Percentiles rank a stretch among this genome's conserved stretches.
These are phyloP conservation scores for Aphaenogaster floridana DNA, from an alignment of 1,140 invertebrate genomes.

Conservation along the genomic window DNA sequence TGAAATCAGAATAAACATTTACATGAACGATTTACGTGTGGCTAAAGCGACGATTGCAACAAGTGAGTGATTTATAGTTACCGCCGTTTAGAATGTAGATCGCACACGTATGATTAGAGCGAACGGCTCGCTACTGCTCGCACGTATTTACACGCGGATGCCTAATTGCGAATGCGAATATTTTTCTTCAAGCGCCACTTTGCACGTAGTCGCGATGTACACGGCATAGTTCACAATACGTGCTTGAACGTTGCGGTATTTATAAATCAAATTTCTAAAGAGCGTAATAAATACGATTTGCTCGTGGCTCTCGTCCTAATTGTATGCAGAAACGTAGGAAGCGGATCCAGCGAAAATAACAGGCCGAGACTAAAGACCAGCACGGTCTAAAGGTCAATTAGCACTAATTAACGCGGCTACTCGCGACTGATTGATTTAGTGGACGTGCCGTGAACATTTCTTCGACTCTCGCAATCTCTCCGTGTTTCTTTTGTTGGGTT, in stretches of 20 bases:
- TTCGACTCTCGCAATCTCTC: slow-evolving; percentile 58
- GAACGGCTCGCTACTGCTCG: neutral
- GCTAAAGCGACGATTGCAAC: neutral
- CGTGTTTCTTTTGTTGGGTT: slow-evolving; percentile 11
- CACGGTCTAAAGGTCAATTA: slow-evolving; percentile 75
- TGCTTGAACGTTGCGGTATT: neutral
- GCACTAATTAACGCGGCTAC: slow-evolving; percentile 77
- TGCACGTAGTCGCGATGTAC: neutral
- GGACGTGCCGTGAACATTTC: slow-evolving; percentile 53
- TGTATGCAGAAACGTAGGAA: slow-evolving; percentile 34
- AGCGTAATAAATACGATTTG: slow-evolving; percentile 18
- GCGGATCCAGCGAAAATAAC: slow-evolving; percentile 26
- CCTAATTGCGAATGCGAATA: neutral
- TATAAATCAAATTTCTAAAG: slow-evolving; percentile 26
- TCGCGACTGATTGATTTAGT: slow-evolving; percentile 78
- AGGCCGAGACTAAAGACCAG: slow-evolving; percentile 31
- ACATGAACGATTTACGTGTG: neutral
- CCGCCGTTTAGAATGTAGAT: slow-evolving; percentile 45
- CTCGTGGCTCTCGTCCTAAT: neutral
- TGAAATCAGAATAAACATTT: neutral
- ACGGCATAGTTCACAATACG: neutral
- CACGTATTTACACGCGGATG: neutral
- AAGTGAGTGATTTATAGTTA: slow-evolving; percentile 36
- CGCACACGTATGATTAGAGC: slow-evolving; percentile 36
- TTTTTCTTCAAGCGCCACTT: slow-evolving; percentile 17